Percentiles rank a stretch among this genome's conserved stretches.
Evolutionary conservation across 1,140 invertebrate genomes (phyloP).

Genomic region (Drosophila tani): DNA sequence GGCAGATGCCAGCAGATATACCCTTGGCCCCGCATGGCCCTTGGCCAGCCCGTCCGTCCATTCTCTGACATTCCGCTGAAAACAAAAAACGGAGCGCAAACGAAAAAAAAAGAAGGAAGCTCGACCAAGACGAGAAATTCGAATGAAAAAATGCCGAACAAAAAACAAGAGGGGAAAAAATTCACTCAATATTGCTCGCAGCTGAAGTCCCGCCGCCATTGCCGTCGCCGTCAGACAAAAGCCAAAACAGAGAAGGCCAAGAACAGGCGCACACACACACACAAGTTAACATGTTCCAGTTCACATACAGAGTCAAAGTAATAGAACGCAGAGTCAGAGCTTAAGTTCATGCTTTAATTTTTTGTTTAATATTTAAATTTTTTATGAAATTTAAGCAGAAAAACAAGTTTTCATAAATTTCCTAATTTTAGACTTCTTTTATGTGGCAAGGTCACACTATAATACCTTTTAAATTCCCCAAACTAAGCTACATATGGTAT

Average conservation of each 20-base stretch:
- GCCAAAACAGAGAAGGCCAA: constrained; percentile 42
- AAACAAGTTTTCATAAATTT: neutral
- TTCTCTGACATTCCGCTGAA: constrained; percentile 41
- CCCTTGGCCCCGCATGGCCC: constrained; percentile 5
- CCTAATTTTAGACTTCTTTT: neutral
- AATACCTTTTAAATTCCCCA: no score
- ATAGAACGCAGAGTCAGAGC: neutral
- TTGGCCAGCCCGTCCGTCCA: constrained; percentile 11
- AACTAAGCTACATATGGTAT: no score
- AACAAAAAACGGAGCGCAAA: constrained; percentile 3
- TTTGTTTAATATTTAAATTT: no score
- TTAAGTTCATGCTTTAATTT: neutral
- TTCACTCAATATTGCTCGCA: constrained; percentile 51
- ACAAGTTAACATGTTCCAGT: constrained; percentile 33
- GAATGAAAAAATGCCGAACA: constrained; percentile 32
- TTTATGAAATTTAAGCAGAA: no score
- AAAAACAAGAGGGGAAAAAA: constrained; percentile 37
- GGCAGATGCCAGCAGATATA: constrained; percentile 41
- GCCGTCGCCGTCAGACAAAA: constrained; percentile 23
- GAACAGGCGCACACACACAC: constrained; percentile 13
- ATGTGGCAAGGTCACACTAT: neutral
- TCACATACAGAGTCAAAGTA: neutral
- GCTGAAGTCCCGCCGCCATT: constrained; percentile 25
- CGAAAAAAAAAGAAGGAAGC: neutral
- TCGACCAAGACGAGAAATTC: constrained; percentile 5